phyloP scores from a whole-genome alignment of 2,113 vertebrate genomes.

The Pygathrix nemaeus region DNA sequence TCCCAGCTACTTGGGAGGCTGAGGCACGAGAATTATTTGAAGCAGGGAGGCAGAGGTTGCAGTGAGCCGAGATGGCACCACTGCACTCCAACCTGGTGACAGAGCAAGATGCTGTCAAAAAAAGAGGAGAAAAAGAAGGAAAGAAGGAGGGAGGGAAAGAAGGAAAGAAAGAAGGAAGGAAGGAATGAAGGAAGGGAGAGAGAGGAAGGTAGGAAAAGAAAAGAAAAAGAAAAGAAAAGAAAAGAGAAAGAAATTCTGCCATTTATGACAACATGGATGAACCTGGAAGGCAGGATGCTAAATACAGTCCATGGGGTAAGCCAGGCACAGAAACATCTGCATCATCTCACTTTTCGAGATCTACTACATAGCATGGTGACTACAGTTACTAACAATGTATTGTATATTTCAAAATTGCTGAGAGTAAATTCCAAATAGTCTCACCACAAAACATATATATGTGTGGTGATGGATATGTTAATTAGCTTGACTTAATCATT shows the following conservation, averaged over 20 bases:
- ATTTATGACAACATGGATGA: neutral
- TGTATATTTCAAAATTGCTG: neutral
- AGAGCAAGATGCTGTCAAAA: no score
- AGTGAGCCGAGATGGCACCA: no score
- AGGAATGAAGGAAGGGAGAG: rapidly evolving
- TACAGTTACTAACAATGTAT: neutral
- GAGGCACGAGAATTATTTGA: no score
- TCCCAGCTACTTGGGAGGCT: no score
- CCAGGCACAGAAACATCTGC: neutral
- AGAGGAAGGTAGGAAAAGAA: no score
- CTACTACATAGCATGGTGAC: neutral
- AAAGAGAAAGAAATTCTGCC: no score
- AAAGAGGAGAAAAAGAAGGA: no score
- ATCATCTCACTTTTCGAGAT: neutral
- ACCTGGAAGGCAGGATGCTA: neutral
- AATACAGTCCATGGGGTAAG: neutral
- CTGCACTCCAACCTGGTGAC: no score
- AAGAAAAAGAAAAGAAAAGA: no score
- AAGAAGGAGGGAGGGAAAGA: no score
- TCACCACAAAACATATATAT: neutral
- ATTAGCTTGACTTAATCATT: neutral
- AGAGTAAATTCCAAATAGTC: neutral
- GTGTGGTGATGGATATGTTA: neutral
- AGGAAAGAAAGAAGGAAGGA: no score
- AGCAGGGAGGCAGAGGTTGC: no score